Conservation (phyloP, 2,888 invertebrate genomes). For the Cetonia aurata region DNA sequence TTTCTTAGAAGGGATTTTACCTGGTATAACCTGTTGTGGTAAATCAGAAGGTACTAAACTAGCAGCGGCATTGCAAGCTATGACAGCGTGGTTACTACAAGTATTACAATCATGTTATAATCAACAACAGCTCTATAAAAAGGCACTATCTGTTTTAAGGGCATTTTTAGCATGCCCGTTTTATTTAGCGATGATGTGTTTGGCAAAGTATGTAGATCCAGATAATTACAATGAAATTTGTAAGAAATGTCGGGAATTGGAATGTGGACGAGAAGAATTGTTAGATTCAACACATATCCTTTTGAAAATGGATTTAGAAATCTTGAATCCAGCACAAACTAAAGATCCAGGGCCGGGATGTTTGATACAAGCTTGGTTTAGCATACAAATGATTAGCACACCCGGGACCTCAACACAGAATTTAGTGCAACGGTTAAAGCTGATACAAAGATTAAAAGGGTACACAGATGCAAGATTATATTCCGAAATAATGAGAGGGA, state of each 20-base stretch:
- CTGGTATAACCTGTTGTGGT: conserved; percentile 77
- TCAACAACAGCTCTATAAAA: conserved; percentile 71
- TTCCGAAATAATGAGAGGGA: conserved; percentile 90
- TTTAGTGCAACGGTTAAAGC: conserved; percentile 84
- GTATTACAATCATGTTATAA: conserved; percentile 71
- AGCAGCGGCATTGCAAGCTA: conserved; percentile 85
- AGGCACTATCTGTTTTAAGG: conserved; percentile 77
- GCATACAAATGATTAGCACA: conserved; percentile 86
- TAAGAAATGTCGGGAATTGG: conserved; percentile 49
- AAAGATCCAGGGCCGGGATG: conserved; percentile 77
- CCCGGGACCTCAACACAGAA: conserved; percentile 87
- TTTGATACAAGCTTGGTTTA: conserved; percentile 84
- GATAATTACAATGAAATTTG: conserved; percentile 72
- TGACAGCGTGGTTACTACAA: conserved; percentile 85
- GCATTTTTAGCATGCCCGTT: conserved; percentile 76
- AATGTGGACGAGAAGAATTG: conserved; percentile 65
- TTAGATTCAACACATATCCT: conserved; percentile 74
- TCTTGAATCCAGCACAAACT: conserved; percentile 70
- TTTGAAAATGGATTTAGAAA: conserved; percentile 74
- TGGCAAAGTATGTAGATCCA: conserved; percentile 85
- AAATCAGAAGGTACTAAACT: conserved; percentile 90
- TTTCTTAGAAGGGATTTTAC: conserved; percentile 79
- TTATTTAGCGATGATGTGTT: conserved; percentile 83
- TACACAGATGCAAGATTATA: conserved; percentile 85
- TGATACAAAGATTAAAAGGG: conserved; percentile 88